These are phyloP conservation scores for Ahaetulla prasina DNA, from an alignment of 2,113 vertebrate species.

Conservation along the genomic window DNA sequence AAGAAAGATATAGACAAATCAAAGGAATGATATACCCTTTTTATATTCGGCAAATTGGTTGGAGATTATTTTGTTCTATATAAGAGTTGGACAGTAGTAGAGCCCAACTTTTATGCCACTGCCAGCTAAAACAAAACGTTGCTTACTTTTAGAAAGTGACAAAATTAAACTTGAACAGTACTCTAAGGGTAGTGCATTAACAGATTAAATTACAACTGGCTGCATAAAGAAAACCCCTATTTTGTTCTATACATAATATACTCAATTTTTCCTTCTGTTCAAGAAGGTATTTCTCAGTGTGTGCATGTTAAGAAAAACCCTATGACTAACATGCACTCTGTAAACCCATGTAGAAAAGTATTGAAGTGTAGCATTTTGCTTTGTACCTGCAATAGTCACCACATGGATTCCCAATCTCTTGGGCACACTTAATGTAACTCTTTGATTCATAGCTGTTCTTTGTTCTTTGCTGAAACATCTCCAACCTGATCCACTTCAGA, in stretches of 20 bases:
- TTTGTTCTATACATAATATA: not conserved
- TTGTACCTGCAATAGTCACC: not conserved
- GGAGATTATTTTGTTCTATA: not conserved
- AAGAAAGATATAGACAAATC: not conserved
- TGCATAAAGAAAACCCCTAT: not conserved
- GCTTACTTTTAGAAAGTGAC: not conserved
- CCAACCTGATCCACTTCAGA: not conserved
- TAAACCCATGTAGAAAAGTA: not conserved
- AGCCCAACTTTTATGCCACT: not conserved
- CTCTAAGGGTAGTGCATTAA: not conserved
- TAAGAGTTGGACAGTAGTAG: not conserved
- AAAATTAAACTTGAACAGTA: not conserved
- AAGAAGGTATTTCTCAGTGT: not conserved
- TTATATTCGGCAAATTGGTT: not conserved
- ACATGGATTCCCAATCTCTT: not conserved
- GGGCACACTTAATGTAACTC: not conserved
- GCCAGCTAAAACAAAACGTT: not conserved
- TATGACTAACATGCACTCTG: not conserved
- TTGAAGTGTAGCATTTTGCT: not conserved
- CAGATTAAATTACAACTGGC: not conserved
- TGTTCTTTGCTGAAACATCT: not conserved
- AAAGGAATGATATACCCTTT: not conserved
- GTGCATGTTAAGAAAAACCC: not conserved
- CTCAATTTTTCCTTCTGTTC: not conserved
- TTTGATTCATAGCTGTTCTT: not conserved